Conservation (phyloP, 2,113 vertebrate genomes). For the Eulemur macaco region DNA sequence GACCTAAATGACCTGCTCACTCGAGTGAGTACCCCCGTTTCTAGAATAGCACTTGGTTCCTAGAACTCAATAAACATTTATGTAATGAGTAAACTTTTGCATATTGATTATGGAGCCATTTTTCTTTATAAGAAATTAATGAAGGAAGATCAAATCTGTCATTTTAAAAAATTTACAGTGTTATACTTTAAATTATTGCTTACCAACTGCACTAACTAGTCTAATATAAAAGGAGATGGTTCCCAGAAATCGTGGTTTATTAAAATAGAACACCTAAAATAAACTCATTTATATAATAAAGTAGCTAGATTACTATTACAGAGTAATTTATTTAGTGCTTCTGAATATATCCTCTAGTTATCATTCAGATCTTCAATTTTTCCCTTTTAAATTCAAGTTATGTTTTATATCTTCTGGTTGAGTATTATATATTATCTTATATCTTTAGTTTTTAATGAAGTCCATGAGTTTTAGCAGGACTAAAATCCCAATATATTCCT, state of each 20-base stretch:
- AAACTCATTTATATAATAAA: background rate
- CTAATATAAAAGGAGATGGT: background rate
- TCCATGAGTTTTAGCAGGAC: background rate
- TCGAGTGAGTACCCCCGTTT: background rate
- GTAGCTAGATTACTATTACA: background rate
- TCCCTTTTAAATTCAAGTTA: background rate
- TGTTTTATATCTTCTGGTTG: conserved; percentile 2
- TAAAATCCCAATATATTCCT: background rate
- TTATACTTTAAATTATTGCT: background rate
- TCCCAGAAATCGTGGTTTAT: background rate
- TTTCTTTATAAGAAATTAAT: conserved; percentile 33
- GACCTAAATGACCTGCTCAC: background rate
- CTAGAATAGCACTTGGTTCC: background rate
- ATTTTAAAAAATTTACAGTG: background rate
- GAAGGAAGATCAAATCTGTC: background rate
- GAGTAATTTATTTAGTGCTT: background rate
- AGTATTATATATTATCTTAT: background rate
- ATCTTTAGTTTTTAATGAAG: conserved; percentile 17
- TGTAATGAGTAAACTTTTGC: background rate
- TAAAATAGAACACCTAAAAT: background rate
- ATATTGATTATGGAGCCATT: background rate
- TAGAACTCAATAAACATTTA: conserved; percentile 14
- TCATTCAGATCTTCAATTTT: conserved; percentile 13
- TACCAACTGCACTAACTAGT: background rate
- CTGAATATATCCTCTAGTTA: background rate